Base-by-base conservation (phyloP, 2,113 vertebrate species). In the Plotosus lineatus region DNA sequence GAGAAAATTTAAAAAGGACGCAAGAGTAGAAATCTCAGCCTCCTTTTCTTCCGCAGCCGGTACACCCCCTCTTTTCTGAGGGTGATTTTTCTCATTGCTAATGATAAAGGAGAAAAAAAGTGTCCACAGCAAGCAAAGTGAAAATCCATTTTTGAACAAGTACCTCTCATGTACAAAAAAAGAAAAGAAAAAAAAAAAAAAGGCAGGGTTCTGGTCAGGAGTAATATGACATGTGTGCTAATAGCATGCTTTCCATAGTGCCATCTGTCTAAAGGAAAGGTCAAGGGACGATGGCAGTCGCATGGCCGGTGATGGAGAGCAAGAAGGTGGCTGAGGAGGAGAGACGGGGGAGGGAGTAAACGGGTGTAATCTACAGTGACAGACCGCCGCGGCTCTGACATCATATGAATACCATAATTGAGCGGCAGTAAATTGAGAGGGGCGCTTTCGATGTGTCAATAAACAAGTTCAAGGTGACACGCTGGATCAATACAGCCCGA, bases 391-490 rank as follows among this genome's bases (percentile, higher is more conserved):
- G 89, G 81, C 89, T 90, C 95, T 97, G 96, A 96, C 97, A 98
- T 98, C 96, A 98, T 96, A 96, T 97, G 95, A 97, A 97, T 96
- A 95, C 95, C 96, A 97, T 97, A 97, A 98, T 98, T 97, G 96
- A 96, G 95, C 95, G 93, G 94, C 95, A 89, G 95, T 96, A 97
- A 96, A 96, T 97, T 92, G 96, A 95, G 92, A 90, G 86, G 93
- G 90, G 92, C 92, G 93, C 93, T 95, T 85, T 95, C 96, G 95
- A 96, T 96, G 96, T 97, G 97, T 99, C 97, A 97, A 98, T 98
- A 98, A 96, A 92, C 93, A 97, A 96, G 97, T 98, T 99, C 97
- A 98, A 99, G 97, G 97, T 98, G 97, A 99, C 96, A 95, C 89
- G 88, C 91, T 83, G 92, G 96, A 98, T 98, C 97, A 93, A 99